Evolutionary conservation across 2,888 invertebrate species (phyloP).

Genomic region (Xanthorhoe designata): DNA sequence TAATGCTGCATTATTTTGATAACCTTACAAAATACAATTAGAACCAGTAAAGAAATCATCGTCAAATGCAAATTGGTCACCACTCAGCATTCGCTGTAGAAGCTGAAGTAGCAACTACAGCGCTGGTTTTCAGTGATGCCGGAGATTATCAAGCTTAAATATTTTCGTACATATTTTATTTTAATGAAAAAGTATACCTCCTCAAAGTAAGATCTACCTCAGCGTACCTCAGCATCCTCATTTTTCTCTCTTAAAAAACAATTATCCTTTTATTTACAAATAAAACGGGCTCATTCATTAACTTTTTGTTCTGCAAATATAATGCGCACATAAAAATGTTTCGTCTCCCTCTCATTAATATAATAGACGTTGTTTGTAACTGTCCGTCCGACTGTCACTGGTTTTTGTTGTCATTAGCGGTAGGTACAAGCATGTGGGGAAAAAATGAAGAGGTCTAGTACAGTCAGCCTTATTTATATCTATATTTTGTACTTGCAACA

Average conservation of each 20-base stretch:
- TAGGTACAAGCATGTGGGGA: constrained; percentile 25
- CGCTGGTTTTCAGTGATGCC: too few species aligned
- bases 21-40: too few species aligned
- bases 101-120: too few species aligned
- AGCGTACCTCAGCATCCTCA: neutral
- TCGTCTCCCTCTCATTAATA: constrained; percentile 40
- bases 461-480: neutral
- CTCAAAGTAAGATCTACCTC: too few species aligned
- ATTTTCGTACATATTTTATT: too few species aligned
- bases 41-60: too few species aligned
- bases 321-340: constrained; percentile 30
- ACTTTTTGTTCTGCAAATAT: constrained; percentile 24
- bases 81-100: too few species aligned
- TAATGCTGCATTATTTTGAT: too few species aligned
- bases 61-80: too few species aligned
- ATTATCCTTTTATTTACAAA: constrained; percentile 18
- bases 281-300: constrained; percentile 23
- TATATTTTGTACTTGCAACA: neutral
- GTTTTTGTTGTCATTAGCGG: constrained; percentile 60
- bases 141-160: too few species aligned
- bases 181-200: too few species aligned
- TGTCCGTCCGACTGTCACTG: constrained; percentile 49
- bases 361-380: constrained; percentile 52
- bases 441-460: constrained; percentile 24
- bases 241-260: constrained; percentile 6